A percentile compares a stretch with the other conserved stretches of the same genome.
Evolutionary conservation across 2,888 invertebrate genomes (phyloP).

Genomic region (Acanthococcus lagerstroemiae): DNA sequence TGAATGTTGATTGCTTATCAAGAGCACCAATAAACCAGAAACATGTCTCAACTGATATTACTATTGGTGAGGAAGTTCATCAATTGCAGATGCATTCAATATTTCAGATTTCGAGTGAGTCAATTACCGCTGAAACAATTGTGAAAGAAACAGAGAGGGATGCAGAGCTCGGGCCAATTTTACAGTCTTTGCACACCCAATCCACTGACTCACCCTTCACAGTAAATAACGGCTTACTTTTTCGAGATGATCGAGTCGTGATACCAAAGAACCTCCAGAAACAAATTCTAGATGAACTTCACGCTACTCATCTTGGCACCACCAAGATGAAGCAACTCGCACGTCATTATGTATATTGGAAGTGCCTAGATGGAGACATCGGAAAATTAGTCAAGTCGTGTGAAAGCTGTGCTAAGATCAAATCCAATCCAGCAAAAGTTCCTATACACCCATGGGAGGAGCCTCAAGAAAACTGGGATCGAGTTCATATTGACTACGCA

Average conservation of each 20-base stretch:
- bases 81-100: no score
- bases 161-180: conserved; percentile 10
- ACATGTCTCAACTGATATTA: neutral
- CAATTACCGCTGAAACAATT: neutral
- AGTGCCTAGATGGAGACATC: conserved; percentile 37
- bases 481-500: conserved; percentile 38
- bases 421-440: conserved; percentile 35
- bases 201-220: conserved; percentile 17
- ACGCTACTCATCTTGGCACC: conserved; percentile 37
- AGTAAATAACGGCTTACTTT: conserved; percentile 25
- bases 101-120: no score
- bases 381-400: conserved; percentile 36
- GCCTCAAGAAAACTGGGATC: conserved; percentile 36
- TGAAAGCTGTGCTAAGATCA: conserved; percentile 33
- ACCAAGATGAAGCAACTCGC: conserved; percentile 38
- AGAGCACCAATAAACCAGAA: neutral
- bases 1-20: conserved; percentile 20
- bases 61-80: conserved; percentile 22
- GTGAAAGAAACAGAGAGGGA: conserved; percentile 19
- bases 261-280: neutral
- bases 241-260: conserved; percentile 32
- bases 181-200: neutral
- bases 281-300: conserved; percentile 37
- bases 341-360: conserved; percentile 38
- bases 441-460: conserved; percentile 37